A percentile compares a stretch with the other conserved stretches of the same genome.
Evolutionary conservation across 2,797 vertebrate genomes (phyloP).

Genomic region (Sciurus carolinensis): DNA sequence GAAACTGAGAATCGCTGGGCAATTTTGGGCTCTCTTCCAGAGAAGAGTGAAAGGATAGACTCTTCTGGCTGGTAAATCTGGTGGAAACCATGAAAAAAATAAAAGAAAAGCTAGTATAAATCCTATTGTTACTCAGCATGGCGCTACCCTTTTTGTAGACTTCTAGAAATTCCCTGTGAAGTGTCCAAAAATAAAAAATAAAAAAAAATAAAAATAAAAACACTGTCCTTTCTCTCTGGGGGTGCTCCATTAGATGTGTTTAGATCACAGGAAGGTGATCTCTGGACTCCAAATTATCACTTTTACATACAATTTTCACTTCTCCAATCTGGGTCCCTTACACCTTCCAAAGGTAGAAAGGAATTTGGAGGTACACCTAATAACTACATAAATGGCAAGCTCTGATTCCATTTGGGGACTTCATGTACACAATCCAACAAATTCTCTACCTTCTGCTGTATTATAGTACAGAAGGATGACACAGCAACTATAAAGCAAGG

Average conservation of each 20-base stretch:
- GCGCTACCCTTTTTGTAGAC: not conserved
- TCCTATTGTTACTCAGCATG: not conserved
- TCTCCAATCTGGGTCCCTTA: not conserved
- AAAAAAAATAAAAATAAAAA: not conserved
- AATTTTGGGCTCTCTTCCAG: not conserved
- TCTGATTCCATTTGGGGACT: not conserved
- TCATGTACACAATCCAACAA: not conserved
- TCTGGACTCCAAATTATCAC: not conserved
- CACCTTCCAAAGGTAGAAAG: not conserved
- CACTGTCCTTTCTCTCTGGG: not conserved
- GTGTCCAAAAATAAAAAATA: not conserved
- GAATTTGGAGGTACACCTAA: not conserved
- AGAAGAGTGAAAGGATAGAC: not conserved
- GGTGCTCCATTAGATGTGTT: not conserved
- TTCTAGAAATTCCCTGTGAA: not conserved
- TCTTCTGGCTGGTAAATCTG: not conserved
- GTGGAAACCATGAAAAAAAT: constrained; percentile 11
- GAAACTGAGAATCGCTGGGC: not conserved
- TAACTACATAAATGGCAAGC: not conserved
- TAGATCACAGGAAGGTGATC: not conserved
- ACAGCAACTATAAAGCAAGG: not conserved
- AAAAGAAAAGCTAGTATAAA: constrained; percentile 48
- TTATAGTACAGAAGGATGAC: not conserved
- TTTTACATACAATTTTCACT: not conserved
- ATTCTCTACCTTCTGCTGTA: not conserved